Conservation (phyloP, 2,888 invertebrate genomes). For the Erebia aethiops region DNA sequence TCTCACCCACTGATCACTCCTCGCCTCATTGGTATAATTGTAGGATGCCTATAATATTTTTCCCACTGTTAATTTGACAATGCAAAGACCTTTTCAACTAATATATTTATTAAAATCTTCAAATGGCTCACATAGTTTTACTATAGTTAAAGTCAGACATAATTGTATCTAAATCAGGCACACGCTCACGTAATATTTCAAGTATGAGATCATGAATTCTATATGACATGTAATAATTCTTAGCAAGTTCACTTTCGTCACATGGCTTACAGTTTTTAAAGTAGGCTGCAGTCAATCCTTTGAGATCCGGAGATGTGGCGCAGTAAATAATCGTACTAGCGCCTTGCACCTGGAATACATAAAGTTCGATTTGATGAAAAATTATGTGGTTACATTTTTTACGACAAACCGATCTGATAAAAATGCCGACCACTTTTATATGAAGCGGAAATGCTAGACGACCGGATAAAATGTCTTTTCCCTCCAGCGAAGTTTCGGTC, state of each 20-base stretch:
- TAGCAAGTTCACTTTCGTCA: constrained; percentile 64
- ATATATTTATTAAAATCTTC: background rate
- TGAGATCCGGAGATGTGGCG: constrained; percentile 91
- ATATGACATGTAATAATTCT: constrained; percentile 64
- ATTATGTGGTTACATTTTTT: no score
- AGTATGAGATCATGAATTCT: constrained; percentile 60
- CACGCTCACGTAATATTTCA: constrained; percentile 54
- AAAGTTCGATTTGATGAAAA: no score
- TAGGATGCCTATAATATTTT: no score
- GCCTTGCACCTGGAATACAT: constrained; percentile 90
- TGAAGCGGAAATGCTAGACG: no score
- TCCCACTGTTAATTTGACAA: background rate
- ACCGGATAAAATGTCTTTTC: no score
- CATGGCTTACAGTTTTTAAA: constrained; percentile 94
- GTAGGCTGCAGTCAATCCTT: constrained; percentile 91
- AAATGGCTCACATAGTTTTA: background rate
- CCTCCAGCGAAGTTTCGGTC: no score
- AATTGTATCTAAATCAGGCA: constrained; percentile 33
- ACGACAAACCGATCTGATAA: no score
- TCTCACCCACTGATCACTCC: no score
- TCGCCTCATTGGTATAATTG: no score
- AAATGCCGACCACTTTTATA: no score
- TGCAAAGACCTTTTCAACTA: background rate
- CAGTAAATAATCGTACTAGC: constrained; percentile 94
- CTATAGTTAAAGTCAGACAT: constrained; percentile 14